These are phyloP conservation scores for Anser brachyrhynchus DNA, from an alignment of 2,113 vertebrate species.

Conservation along the genomic window DNA sequence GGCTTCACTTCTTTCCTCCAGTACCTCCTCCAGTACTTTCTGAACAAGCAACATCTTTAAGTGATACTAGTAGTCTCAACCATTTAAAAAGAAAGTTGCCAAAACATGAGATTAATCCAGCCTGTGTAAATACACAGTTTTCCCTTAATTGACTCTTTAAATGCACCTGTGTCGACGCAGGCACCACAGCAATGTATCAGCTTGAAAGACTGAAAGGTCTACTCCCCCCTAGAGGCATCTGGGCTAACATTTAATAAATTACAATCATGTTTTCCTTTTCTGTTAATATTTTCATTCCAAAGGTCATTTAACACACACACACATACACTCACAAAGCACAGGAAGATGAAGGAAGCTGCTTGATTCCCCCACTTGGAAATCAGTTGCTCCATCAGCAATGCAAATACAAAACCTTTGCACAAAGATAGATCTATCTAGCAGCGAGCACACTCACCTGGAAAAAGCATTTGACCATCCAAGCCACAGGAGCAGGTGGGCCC, in stretches of 20 bases:
- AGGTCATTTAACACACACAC: slow-evolving; percentile 57
- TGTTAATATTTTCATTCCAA: slow-evolving; percentile 73
- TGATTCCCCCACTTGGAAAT: neutral
- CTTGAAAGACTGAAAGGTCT: slow-evolving; percentile 55
- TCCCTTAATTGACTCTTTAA: slow-evolving; percentile 69
- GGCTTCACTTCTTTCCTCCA: neutral
- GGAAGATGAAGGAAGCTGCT: neutral
- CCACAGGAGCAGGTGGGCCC: neutral
- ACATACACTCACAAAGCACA: neutral
- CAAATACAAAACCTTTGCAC: neutral
- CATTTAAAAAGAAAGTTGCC: slow-evolving; percentile 26
- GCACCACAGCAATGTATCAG: slow-evolving; percentile 1
- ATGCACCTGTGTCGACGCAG: slow-evolving; percentile 45
- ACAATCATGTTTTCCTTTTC: slow-evolving; percentile 69
- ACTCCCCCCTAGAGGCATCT: neutral
- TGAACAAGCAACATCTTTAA: neutral
- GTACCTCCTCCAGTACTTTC: neutral
- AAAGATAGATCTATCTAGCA: neutral
- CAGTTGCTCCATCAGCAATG: neutral
- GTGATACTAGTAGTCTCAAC: neutral
- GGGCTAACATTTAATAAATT: slow-evolving; percentile 68
- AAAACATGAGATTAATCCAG: neutral
- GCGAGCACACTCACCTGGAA: neutral
- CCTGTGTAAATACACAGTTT: slow-evolving; percentile 41
- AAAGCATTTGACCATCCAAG: neutral